A percentile compares a stretch with the other conserved stretches of the same genome.
These are phyloP conservation scores for Amphipoea oculea DNA, from an alignment of 2,888 invertebrate genomes.

Conservation along the genomic window DNA sequence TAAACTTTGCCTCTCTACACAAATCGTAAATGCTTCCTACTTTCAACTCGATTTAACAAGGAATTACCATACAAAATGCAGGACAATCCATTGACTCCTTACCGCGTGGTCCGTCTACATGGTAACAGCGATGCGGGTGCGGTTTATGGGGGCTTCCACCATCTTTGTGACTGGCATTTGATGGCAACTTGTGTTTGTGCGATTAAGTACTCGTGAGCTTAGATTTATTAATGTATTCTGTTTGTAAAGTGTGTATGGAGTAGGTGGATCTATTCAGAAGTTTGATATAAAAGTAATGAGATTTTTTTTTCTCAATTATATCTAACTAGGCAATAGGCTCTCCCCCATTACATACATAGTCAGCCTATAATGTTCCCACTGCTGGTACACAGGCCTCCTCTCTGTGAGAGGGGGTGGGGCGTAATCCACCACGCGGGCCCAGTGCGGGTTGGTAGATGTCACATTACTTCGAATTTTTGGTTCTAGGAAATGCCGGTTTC, in stretches of 20 bases:
- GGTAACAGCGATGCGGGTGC: constrained; percentile 41
- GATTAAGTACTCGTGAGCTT: constrained; percentile 40
- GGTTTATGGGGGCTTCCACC: constrained; percentile 43
- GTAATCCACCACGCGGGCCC: no score
- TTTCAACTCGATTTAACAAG: not conserved
- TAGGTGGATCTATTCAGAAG: not conserved
- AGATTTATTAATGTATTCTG: constrained; percentile 17
- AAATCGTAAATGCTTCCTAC: not conserved
- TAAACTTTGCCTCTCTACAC: not conserved
- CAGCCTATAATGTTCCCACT: no score
- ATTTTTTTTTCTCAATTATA: no score
- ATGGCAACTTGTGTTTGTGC: constrained; percentile 40
- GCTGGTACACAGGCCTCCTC: no score
- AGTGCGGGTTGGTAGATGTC: no score
- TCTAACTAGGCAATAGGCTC: no score
- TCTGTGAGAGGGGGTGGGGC: no score
- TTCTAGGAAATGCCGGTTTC: no score
- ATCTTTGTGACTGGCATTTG: constrained; percentile 57
- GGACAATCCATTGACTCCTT: constrained; percentile 35
- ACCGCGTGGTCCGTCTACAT: constrained; percentile 21
- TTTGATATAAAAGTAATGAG: no score
- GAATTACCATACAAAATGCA: constrained; percentile 30
- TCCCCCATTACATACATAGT: no score
- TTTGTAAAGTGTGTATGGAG: not conserved
- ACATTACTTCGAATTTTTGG: no score